Evolutionary conservation across 2,113 vertebrate genomes (phyloP).

Genomic region (Amazona vittata): DNA sequence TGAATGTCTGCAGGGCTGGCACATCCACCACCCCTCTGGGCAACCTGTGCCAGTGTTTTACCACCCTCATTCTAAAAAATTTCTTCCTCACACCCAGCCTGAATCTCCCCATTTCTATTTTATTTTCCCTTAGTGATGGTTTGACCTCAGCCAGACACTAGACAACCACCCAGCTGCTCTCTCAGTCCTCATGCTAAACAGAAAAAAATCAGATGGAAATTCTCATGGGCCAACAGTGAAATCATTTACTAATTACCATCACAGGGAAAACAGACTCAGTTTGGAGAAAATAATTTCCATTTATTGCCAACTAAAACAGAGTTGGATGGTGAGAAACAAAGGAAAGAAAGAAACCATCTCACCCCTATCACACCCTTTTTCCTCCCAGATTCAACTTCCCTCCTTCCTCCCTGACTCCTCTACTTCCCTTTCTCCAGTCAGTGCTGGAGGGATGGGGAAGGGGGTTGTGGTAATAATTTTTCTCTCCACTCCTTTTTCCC

Average conservation of each 20-base stretch:
- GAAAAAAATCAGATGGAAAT: not conserved
- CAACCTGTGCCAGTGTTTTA: not conserved
- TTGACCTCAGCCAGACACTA: not conserved
- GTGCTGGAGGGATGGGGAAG: not conserved
- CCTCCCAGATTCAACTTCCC: not conserved
- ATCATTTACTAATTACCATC: not conserved
- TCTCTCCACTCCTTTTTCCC: not conserved
- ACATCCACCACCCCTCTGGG: not conserved
- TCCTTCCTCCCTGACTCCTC: not conserved
- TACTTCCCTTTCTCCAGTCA: not conserved
- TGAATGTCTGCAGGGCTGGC: not conserved
- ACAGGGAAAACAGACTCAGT: not conserved
- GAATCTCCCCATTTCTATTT: not conserved
- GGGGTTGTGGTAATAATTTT: rapidly evolving
- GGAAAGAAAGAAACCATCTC: not conserved
- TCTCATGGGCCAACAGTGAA: not conserved
- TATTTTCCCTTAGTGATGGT: not conserved
- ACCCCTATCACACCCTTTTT: not conserved
- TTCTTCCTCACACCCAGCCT: not conserved
- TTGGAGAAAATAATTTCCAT: not conserved
- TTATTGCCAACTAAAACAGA: not conserved
- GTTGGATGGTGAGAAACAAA: not conserved
- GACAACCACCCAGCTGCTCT: not conserved
- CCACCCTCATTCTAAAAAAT: not conserved
- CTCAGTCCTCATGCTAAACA: not conserved